These are phyloP conservation scores for Dinomys branickii DNA, from an alignment of 2,113 vertebrate genomes.

Conservation along the genomic window DNA sequence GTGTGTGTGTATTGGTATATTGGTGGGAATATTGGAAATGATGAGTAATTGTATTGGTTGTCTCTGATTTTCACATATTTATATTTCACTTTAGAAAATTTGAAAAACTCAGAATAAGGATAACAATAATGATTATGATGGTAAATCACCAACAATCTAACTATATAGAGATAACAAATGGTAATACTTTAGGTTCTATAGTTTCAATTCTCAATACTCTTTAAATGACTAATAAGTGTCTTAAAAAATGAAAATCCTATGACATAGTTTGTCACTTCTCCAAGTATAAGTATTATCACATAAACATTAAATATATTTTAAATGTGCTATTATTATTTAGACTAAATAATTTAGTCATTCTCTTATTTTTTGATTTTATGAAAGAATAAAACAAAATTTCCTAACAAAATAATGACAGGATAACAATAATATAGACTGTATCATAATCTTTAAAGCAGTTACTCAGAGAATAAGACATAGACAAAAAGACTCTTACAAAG, in stretches of 20 bases:
- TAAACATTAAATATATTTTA: background rate
- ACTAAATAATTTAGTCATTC: background rate
- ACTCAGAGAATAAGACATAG: background rate
- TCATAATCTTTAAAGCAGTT: background rate
- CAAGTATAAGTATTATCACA: background rate
- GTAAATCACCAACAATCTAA: background rate
- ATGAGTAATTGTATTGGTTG: background rate
- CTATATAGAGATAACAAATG: background rate
- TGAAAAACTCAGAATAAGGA: background rate
- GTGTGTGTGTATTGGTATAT: no score
- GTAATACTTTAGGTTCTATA: background rate
- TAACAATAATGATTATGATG: background rate
- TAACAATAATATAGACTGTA: background rate
- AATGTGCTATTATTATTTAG: slow-evolving; percentile 3
- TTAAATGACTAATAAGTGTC: background rate
- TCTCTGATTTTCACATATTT: slow-evolving; percentile 1
- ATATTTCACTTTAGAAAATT: slow-evolving; percentile 22
- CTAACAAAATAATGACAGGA: background rate
- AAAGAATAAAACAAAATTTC: background rate
- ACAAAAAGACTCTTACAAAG: background rate
- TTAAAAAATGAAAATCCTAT: background rate
- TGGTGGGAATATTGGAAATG: background rate
- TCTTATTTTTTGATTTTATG: background rate
- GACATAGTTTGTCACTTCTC: background rate
- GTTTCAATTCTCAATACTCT: background rate